These are phyloP conservation scores for Xestoiulus laeticollis DNA, from an alignment of 2,888 invertebrate species.

Conservation along the genomic window DNA sequence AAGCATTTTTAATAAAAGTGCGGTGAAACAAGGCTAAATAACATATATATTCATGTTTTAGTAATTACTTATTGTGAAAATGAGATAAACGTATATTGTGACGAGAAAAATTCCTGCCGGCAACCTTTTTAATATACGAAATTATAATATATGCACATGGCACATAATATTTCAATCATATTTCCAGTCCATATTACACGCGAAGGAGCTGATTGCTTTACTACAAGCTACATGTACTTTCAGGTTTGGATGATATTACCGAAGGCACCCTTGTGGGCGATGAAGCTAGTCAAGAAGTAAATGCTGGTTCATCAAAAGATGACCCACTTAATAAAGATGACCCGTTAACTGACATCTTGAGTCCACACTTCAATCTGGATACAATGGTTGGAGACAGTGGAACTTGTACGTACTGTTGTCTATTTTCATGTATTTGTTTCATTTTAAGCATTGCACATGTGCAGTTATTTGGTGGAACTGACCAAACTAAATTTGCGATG, in stretches of 20 bases:
- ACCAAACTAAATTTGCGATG: neutral
- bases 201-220: no score
- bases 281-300: conserved; percentile 21
- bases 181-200: no score
- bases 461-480: neutral
- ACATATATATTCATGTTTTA: no score
- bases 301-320: conserved; percentile 44
- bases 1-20: no score
- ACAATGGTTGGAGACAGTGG: conserved; percentile 71
- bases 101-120: no score
- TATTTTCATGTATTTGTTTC: neutral
- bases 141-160: no score
- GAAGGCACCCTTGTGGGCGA: conserved; percentile 39
- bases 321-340: conserved; percentile 57
- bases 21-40: no score
- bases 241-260: conserved; percentile 53
- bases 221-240: neutral
- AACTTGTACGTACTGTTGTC: conserved; percentile 42
- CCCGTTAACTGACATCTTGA: conserved; percentile 73
- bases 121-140: no score
- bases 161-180: no score
- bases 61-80: no score
- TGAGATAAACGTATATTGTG: no score
- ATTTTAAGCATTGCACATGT: neutral
- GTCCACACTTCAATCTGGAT: conserved; percentile 76